These are phyloP conservation scores for Liodrosophila aerea DNA, from an alignment of 2,888 invertebrate species.

Conservation along the genomic window DNA sequence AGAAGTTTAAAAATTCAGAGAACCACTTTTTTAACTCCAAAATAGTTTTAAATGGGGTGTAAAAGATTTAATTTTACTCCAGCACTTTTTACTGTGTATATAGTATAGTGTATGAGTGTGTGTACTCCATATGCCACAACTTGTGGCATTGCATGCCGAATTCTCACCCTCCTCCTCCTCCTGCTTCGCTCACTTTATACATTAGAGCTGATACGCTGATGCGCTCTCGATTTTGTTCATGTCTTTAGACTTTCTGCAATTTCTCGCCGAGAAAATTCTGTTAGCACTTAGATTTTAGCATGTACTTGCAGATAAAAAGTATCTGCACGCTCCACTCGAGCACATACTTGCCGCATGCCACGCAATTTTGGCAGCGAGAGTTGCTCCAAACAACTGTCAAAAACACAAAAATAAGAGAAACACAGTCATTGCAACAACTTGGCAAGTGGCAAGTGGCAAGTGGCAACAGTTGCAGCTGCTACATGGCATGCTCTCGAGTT, in stretches of 20 bases:
- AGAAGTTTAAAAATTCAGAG: no score
- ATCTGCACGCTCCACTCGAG: slow-evolving; percentile 49
- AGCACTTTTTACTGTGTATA: no score
- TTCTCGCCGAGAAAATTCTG: slow-evolving; percentile 40
- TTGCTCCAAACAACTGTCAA: slow-evolving; percentile 17
- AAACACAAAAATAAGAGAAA: no score
- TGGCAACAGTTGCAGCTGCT: background rate
- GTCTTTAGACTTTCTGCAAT: slow-evolving; percentile 29
- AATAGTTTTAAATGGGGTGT: no score
- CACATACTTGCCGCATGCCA: slow-evolving; percentile 27
- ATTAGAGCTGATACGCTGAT: background rate
- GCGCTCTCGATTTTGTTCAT: slow-evolving; percentile 10
- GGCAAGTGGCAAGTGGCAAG: background rate
- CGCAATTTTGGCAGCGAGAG: slow-evolving; percentile 25
- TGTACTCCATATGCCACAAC: slow-evolving; percentile 49
- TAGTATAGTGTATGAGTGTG: no score
- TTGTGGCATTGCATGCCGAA: slow-evolving; percentile 27
- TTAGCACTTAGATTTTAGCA: slow-evolving; percentile 63
- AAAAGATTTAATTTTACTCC: no score
- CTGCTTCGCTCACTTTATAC: background rate
- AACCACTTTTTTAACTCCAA: no score
- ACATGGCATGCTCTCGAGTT: background rate
- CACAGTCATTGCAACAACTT: no score
- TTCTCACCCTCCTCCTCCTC: slow-evolving; percentile 13
- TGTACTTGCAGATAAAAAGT: slow-evolving; percentile 56